A percentile compares a stretch with the other conserved stretches of the same genome.
Conservation (phyloP, 2,888 invertebrate species). For the Calameuta idolon region DNA sequence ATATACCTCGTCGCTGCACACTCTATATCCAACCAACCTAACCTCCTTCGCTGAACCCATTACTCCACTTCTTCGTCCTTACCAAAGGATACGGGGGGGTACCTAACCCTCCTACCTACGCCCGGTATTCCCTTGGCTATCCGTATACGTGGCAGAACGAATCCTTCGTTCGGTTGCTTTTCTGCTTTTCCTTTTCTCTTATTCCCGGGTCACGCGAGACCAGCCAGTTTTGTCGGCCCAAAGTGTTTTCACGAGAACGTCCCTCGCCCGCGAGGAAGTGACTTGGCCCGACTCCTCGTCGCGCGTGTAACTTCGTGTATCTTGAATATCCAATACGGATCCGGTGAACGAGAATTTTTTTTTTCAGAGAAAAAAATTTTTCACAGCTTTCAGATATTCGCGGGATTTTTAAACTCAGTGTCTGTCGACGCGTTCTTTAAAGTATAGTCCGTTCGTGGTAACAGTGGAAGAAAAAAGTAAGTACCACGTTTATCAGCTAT, state of each 20-base stretch:
- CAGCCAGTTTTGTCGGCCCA: neutral
- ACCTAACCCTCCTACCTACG: neutral
- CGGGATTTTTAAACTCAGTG: too few relatives aligned
- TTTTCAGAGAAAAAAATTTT: too few relatives aligned
- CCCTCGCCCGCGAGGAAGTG: neutral
- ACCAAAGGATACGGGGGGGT: neutral
- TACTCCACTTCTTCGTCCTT: slow-evolving; percentile 1
- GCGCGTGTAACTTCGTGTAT: neutral
- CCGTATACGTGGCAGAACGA: neutral
- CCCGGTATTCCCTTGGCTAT: neutral
- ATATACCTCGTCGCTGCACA: neutral
- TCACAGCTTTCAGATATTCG: too few relatives aligned
- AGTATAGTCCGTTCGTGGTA: neutral
- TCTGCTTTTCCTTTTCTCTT: neutral
- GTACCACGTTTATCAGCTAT: slow-evolving; percentile 64
- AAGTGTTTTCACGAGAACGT: neutral
- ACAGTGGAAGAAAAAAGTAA: neutral
- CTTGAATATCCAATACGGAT: too few relatives aligned
- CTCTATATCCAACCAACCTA: neutral
- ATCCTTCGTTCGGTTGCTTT: neutral
- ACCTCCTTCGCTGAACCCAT: neutral
- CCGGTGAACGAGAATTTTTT: too few relatives aligned
- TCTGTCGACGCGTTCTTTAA: neutral
- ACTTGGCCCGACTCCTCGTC: neutral
- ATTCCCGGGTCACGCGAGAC: neutral